Conservation (phyloP, 2,113 vertebrate genomes). For the Centropus unirufus region DNA sequence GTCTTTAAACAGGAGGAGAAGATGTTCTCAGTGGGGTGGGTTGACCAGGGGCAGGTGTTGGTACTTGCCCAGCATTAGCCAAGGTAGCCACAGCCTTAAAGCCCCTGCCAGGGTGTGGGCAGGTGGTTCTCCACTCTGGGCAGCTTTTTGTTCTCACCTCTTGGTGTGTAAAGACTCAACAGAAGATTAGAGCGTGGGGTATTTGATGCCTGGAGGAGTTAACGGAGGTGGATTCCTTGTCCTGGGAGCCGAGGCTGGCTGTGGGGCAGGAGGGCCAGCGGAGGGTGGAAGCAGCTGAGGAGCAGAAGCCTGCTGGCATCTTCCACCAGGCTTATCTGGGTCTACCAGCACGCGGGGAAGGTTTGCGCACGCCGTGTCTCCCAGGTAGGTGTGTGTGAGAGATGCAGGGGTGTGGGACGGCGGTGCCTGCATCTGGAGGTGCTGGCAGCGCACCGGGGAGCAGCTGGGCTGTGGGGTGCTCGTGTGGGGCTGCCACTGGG, state of each 20-base stretch:
- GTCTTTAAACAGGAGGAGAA: not conserved
- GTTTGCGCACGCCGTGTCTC: not conserved
- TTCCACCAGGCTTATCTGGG: not conserved
- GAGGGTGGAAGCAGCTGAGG: not conserved
- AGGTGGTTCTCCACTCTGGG: rapidly evolving
- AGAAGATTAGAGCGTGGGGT: not conserved
- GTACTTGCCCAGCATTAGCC: not conserved
- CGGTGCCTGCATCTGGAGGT: not conserved
- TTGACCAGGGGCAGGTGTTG: not conserved
- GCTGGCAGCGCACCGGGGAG: rapidly evolving
- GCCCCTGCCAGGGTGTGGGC: rapidly evolving
- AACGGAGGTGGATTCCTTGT: not conserved
- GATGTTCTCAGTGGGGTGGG: not conserved
- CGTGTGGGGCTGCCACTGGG: not conserved
- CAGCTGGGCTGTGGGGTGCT: not conserved
- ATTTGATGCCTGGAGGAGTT: not conserved
- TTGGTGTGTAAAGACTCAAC: not conserved
- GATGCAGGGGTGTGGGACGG: not conserved
- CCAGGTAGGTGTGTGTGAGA: not conserved
- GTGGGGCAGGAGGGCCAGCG: not conserved
- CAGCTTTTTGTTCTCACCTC: not conserved
- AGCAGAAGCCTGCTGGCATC: not conserved
- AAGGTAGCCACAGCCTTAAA: not conserved
- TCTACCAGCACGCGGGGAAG: rapidly evolving
- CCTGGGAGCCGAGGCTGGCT: not conserved